Evolutionary conservation across 2,888 invertebrate species (phyloP).

Genomic region (Agelastica alni): DNA sequence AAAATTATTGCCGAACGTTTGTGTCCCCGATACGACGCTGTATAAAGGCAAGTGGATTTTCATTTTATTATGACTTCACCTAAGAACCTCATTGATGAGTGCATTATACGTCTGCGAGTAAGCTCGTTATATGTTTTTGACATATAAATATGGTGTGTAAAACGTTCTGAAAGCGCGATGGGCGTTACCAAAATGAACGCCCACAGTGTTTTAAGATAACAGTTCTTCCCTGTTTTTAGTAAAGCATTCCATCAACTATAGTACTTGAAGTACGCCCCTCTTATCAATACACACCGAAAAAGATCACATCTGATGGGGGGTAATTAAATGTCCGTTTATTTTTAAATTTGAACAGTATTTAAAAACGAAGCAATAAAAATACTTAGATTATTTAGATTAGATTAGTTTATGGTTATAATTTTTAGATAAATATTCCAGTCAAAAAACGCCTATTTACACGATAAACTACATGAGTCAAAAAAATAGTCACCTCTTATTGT

Average conservation of each 20-base stretch:
- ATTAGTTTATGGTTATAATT: too few species aligned
- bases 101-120: constrained; percentile 25
- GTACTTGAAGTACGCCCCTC: constrained; percentile 33
- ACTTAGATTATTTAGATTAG: too few species aligned
- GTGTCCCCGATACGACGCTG: neutral
- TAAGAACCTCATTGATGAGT: constrained; percentile 20
- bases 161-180: constrained; percentile 39
- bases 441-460: too few species aligned
- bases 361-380: too few species aligned
- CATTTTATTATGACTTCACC: constrained; percentile 15
- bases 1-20: too few species aligned
- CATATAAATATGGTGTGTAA: constrained; percentile 44
- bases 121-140: constrained; percentile 36
- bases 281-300: constrained; percentile 20
- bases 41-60: neutral
- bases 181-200: constrained; percentile 42
- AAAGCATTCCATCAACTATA: constrained; percentile 40
- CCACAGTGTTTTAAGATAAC: constrained; percentile 42
- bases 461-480: too few species aligned
- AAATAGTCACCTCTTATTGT: too few species aligned
- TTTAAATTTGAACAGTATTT: too few species aligned
- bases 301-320: constrained; percentile 3
- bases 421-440: too few species aligned
- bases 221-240: constrained; percentile 42
- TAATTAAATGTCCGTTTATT: too few species aligned